These are phyloP conservation scores for Stercorarius parasiticus DNA, from an alignment of 2,113 vertebrate species.

Conservation along the genomic window DNA sequence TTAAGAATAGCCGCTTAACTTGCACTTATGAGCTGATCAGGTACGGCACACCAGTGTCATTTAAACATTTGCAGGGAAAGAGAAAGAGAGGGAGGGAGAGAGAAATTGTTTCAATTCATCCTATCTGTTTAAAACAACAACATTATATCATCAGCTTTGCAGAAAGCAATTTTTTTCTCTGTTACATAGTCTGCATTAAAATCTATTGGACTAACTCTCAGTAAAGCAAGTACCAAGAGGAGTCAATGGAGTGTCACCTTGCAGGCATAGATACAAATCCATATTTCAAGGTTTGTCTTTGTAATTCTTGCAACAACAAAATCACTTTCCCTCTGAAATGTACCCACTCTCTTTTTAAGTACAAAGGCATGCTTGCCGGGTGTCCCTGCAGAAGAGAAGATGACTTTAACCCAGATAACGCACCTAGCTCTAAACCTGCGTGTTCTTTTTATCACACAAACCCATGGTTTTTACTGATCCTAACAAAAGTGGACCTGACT, in stretches of 20 bases:
- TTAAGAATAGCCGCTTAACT: neutral
- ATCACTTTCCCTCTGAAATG: neutral
- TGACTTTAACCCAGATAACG: neutral
- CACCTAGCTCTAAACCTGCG: neutral
- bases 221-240: neutral
- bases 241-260: slow-evolving; percentile 21
- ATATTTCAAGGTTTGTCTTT: slow-evolving; percentile 23
- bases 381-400: neutral
- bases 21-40: neutral
- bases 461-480: neutral
- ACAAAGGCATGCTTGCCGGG: neutral
- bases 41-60: neutral
- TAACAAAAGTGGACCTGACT: neutral
- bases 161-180: neutral
- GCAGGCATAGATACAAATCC: neutral
- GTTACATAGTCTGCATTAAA: neutral
- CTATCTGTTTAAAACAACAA: neutral
- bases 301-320: slow-evolving; percentile 9
- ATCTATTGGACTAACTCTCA: neutral
- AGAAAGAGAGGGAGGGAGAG: no score
- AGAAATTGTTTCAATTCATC: neutral
- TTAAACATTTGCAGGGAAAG: neutral
- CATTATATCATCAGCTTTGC: neutral
- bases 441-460: neutral
- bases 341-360: neutral